These are phyloP conservation scores for Cyphomyrmex costatus DNA, from an alignment of 1,140 invertebrate genomes.

Conservation along the genomic window DNA sequence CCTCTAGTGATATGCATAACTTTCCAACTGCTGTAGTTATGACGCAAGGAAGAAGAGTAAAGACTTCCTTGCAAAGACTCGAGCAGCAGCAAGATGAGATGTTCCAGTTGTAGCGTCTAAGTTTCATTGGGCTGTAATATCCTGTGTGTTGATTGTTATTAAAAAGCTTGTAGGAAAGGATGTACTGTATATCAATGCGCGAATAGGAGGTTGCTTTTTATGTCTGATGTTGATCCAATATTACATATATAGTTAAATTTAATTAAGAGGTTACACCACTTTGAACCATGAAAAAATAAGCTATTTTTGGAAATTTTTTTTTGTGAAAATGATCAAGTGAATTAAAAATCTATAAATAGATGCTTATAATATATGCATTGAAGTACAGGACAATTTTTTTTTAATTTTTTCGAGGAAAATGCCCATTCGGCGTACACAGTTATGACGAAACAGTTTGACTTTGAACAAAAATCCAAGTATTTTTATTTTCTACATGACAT, in stretches of 20 bases:
- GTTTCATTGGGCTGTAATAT: constrained; percentile 68
- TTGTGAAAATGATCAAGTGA: too few relatives aligned
- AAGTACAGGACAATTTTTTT: too few relatives aligned
- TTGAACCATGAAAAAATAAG: too few relatives aligned
- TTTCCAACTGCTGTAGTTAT: constrained; percentile 90
- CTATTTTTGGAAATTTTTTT: too few relatives aligned
- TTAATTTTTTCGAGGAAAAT: too few relatives aligned
- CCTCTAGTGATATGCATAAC: constrained; percentile 82
- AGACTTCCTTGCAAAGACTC: constrained; percentile 92
- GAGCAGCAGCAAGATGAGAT: constrained; percentile 95
- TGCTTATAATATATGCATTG: too few relatives aligned
- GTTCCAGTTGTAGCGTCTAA: constrained; percentile 94
- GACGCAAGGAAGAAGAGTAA: constrained; percentile 92
- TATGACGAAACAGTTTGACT: too few relatives aligned
- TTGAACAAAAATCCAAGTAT: too few relatives aligned
- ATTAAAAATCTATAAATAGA: too few relatives aligned
- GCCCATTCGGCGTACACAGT: too few relatives aligned
- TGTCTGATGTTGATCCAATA: constrained; percentile 60
- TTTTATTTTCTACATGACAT: too few relatives aligned
- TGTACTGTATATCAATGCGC: constrained; percentile 64
- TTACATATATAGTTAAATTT: constrained; percentile 8
- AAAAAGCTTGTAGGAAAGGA: constrained; percentile 69
- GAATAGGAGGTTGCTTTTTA: constrained; percentile 62
- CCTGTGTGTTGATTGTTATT: constrained; percentile 63
- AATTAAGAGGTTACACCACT: too few relatives aligned